Evolutionary conservation across 2,888 invertebrate genomes (phyloP).

Genomic region (Lasius fuliginosus): DNA sequence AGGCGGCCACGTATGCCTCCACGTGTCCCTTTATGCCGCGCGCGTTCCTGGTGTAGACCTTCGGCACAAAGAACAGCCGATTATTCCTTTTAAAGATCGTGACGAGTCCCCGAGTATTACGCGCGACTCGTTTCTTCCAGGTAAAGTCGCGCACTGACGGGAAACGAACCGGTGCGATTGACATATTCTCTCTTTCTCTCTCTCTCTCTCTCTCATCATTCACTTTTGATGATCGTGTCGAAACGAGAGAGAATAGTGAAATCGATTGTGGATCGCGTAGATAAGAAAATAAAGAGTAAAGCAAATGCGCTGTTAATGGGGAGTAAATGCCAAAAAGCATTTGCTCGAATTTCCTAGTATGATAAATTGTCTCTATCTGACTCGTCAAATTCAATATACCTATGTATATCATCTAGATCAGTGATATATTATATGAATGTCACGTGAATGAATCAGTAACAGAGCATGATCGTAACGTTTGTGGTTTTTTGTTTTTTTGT

Average conservation of each 20-base stretch:
- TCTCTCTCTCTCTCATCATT: constrained; percentile 4
- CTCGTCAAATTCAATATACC: neutral
- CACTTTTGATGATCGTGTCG: constrained; percentile 16
- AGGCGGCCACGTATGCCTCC: constrained; percentile 93
- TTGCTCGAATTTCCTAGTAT: neutral
- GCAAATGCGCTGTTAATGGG: neutral
- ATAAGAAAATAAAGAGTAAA: neutral
- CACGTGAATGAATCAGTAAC: neutral
- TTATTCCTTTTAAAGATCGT: constrained; percentile 77
- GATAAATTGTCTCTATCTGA: neutral
- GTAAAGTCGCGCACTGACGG: constrained; percentile 64
- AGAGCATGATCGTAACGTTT: neutral
- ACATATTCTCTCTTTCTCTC: neutral
- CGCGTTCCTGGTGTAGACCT: constrained; percentile 92
- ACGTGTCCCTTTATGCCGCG: constrained; percentile 92
- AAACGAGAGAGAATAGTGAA: neutral
- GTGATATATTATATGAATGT: neutral
- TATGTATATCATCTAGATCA: neutral
- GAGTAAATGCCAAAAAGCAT: neutral
- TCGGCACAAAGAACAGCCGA: constrained; percentile 78
- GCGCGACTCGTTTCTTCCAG: constrained; percentile 65
- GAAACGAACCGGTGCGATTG: constrained; percentile 8
- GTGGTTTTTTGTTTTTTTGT: neutral
- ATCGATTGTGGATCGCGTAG: neutral
- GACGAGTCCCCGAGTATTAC: constrained; percentile 59